Base-by-base conservation (phyloP, 2,113 vertebrate genomes). In the Verasper variegatus region DNA sequence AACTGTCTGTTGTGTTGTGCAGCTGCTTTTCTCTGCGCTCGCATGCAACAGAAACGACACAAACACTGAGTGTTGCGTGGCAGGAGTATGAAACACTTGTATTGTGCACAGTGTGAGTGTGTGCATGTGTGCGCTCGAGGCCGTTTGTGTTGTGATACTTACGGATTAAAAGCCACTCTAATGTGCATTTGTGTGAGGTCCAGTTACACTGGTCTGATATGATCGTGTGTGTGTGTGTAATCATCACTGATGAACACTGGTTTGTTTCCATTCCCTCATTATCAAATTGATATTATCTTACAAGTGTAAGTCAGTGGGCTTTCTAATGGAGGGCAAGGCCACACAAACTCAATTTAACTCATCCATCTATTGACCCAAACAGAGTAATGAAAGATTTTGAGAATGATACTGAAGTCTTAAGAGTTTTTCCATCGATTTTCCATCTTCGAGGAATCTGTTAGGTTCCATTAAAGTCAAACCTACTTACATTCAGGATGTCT, bases 1-100 rank as follows among this genome's bases (percentile, higher is more conserved):
- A 87, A 52, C 67, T 74, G 69, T 86, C 80, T 84, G 82, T 70
- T 80, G 67, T 76, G 75, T 85, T 77, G 83, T 82, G 73, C 86
- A 86, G 82, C 84, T 88, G 81, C 70, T 76, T 83, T 71, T 56
- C 69, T 68, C 66, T 70, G 26, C 17, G 35, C 80, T 62, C 77
- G 63, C 20, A 68, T 51, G 66, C 75, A 67, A 82, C 47, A 72
- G 76, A 71, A 78, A 66, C 23, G 49, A 82, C 59, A 70, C 75
- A 76, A 74, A 80, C 21, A 55, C 40, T 0, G 40, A 74, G 77
- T 83, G 64, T 66, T 67, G 72, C 66, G 84, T 66, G 65, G 57
- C 64, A 63, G 20, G 10, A 17, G 47, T 18, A 42, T 11, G 40
- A 51, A 31, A 52, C 7, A 62, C 9, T 47, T 15, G 31, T 31